phyloP scores from a whole-genome alignment of 2,113 vertebrate species.

The Siphamia tubifer region DNA sequence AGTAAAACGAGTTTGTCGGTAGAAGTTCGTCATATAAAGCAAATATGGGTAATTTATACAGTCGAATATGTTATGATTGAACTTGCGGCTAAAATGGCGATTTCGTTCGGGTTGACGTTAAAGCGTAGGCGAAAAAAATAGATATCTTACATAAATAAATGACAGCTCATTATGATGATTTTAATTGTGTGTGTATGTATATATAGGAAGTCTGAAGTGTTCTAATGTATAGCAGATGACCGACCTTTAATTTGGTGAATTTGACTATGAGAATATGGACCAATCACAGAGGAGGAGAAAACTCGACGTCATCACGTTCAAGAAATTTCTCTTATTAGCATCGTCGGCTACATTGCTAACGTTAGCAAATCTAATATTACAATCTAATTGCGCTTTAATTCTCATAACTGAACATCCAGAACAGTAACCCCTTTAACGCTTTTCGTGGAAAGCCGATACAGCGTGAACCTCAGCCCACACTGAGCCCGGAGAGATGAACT shows the following conservation, averaged over 20 bases:
- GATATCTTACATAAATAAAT: not conserved
- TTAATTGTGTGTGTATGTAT: fast-evolving
- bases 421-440: too few species aligned
- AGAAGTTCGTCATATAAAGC: not conserved
- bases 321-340: not conserved
- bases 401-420: too few species aligned
- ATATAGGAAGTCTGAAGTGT: not conserved
- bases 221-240: not conserved
- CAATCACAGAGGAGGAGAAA: constrained; percentile 39
- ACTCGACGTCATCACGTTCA: constrained; percentile 4
- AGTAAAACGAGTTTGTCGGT: not conserved
- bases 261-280: constrained; percentile 4
- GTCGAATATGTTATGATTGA: not conserved
- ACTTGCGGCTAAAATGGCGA: not conserved
- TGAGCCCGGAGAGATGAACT: not conserved
- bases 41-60: not conserved
- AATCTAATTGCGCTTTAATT: fast-evolving
- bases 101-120: not conserved
- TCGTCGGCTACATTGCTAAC: not conserved
- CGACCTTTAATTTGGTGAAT: constrained; percentile 10
- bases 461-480: too few species aligned
- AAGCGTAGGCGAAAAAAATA: not conserved
- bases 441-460: too few species aligned
- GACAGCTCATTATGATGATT: not conserved
- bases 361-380: fast-evolving